phyloP scores from a whole-genome alignment of 2,113 vertebrate species.

The Gadus chalcogrammus region DNA sequence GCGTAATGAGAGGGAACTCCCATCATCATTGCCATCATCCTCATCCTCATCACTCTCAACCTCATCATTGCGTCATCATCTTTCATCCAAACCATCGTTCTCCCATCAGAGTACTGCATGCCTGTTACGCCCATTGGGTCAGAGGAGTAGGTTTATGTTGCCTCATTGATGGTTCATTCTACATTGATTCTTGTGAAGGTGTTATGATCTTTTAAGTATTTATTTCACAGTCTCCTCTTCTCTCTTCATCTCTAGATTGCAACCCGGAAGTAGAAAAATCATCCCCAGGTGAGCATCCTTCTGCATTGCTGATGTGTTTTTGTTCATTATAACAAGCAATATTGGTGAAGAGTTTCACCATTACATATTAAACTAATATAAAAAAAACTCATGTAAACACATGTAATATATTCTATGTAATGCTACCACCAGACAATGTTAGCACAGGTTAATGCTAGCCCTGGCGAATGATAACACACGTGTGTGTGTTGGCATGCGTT shows the following conservation, averaged over 20 bases:
- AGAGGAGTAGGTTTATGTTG: slow-evolving; percentile 6
- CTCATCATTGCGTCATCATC: slow-evolving; percentile 34
- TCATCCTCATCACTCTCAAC: slow-evolving; percentile 48
- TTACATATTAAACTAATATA: no score
- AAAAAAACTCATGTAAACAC: no score
- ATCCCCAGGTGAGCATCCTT: slow-evolving; percentile 80
- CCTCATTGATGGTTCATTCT: background rate
- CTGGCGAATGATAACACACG: no score
- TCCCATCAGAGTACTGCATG: slow-evolving; percentile 63
- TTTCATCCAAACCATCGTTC: slow-evolving; percentile 42
- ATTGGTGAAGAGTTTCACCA: no score
- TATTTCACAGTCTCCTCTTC: slow-evolving; percentile 72
- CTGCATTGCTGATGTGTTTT: no score
- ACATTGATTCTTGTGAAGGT: background rate
- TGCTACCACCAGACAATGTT: no score
- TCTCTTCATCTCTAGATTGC: slow-evolving; percentile 81
- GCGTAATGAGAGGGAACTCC: slow-evolving; percentile 50
- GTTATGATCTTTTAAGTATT: background rate
- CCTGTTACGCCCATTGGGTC: slow-evolving; percentile 66
- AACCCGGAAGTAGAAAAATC: slow-evolving; percentile 82
- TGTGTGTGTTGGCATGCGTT: no score
- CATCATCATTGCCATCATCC: slow-evolving; percentile 15
- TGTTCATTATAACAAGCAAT: no score
- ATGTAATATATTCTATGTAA: no score
- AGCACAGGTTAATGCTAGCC: no score